These are phyloP conservation scores for Ypsolopha sequella DNA, from an alignment of 2,888 invertebrate species.

Conservation along the genomic window DNA sequence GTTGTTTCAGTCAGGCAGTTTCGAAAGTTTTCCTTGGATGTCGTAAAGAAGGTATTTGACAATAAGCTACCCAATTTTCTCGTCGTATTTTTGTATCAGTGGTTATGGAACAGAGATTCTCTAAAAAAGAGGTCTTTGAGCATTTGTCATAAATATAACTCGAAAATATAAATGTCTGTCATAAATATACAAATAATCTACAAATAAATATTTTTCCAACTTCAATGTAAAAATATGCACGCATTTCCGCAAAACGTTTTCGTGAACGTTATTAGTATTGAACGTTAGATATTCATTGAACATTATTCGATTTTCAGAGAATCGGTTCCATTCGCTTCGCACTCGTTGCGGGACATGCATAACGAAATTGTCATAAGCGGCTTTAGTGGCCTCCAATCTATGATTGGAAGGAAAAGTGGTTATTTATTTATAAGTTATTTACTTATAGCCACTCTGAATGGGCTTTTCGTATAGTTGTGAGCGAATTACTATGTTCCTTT, in stretches of 20 bases:
- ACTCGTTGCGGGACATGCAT: constrained; percentile 19
- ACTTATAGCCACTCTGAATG: no score
- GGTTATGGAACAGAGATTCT: background rate
- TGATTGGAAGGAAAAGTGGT: constrained; percentile 3
- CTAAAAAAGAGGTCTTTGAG: no score
- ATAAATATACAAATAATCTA: background rate
- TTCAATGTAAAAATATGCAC: no score
- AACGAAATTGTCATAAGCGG: constrained; percentile 30
- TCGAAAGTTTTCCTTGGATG: background rate
- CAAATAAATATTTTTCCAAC: no score
- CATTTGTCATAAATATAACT: background rate
- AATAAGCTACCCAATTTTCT: background rate
- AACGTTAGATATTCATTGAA: no score
- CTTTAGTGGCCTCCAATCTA: constrained; percentile 27
- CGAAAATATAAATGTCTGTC: background rate
- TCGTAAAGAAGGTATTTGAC: background rate
- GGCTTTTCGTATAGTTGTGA: no score
- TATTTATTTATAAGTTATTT: no score
- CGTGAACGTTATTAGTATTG: no score
- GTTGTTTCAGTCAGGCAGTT: background rate
- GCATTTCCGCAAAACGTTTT: no score
- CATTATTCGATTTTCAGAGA: constrained; percentile 6
- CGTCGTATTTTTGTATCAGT: background rate
- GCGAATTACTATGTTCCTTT: no score
- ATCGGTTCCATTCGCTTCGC: constrained; percentile 17